Evolutionary conservation across 2,888 invertebrate species (phyloP), one percentile per base, ranked within the genome.

Genomic region (Diaphora mendica): DNA sequence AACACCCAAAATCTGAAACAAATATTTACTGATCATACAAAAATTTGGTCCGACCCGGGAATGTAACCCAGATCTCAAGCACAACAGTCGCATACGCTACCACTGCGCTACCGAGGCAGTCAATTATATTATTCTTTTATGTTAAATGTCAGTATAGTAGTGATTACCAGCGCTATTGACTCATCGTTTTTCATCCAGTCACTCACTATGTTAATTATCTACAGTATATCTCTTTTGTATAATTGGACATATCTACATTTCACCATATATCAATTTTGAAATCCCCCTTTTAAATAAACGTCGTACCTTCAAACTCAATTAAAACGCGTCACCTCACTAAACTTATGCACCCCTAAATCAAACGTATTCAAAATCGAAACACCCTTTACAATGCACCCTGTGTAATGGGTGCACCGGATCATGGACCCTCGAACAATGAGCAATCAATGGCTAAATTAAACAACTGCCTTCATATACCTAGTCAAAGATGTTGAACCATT

Each of bases 371-470:
- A 85, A 84, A 84, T 85, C 85, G 86, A 89, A 85, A 86, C 89
- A 87, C 88, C 90, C 91, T 87, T 87, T 89, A 88, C 82, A 88
- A 88, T 92, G 90, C 93, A 90, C 91, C 91, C 91, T 80, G 82
- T 79, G 71, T 77, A 80, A 84, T 80, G 83, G 84, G 87, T 87
- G 89, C 87, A 89, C 79, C 86, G 89, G 89, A 87, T 89, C 85
- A 87, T 81, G 80, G 85, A 83, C 91, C 91, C 92, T 91, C 89
- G 87, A 89, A 92, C 93, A 93, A 94, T 94, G 94, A 92, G 92
- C 94, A 95, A 95, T 94, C 94, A 93, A 93, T 94, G 92, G 94
- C 89, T 91, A 93, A 93, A 94, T 95, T 94, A 95, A 94, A 95
- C 94, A 94, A 92, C 92, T 90, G 90, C 89, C 90, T 90, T 87